Evolutionary conservation across 2,797 vertebrate genomes (phyloP).

Genomic region (Catharus ustulatus): DNA sequence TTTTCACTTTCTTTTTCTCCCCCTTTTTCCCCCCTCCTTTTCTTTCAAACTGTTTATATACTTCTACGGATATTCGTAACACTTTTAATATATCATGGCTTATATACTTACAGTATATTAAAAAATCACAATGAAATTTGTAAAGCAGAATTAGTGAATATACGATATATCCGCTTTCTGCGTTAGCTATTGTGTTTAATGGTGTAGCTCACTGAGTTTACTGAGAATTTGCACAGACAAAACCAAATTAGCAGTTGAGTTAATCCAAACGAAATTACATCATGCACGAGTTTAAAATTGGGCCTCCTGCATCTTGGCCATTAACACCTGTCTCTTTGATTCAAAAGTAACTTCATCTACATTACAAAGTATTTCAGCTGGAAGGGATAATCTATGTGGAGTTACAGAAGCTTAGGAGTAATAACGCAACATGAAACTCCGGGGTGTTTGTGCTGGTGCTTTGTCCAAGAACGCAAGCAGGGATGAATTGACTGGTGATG

Average conservation of each 20-base stretch:
- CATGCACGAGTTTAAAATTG: not conserved
- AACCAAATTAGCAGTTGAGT: not conserved
- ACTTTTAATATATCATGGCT: not conserved
- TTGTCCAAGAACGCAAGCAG: not conserved
- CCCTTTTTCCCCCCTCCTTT: not conserved
- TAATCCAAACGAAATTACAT: not conserved
- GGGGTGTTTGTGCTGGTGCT: not conserved
- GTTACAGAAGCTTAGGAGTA: not conserved
- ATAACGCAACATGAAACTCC: not conserved
- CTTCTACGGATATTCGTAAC: not conserved
- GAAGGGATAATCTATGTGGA: not conserved
- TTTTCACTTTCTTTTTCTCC: not conserved
- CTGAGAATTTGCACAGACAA: not conserved
- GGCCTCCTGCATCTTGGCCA: not conserved
- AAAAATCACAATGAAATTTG: not conserved
- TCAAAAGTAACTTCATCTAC: not conserved
- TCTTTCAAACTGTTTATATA: not conserved
- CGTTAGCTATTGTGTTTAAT: not conserved
- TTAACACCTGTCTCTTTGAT: not conserved
- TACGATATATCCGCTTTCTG: not conserved
- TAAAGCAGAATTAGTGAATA: not conserved
- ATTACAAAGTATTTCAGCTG: not conserved
- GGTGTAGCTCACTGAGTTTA: not conserved
- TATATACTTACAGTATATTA: not conserved
- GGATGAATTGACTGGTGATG: not conserved